Conservation (phyloP, 2,888 invertebrate genomes). For the Athrips mouffetella region DNA sequence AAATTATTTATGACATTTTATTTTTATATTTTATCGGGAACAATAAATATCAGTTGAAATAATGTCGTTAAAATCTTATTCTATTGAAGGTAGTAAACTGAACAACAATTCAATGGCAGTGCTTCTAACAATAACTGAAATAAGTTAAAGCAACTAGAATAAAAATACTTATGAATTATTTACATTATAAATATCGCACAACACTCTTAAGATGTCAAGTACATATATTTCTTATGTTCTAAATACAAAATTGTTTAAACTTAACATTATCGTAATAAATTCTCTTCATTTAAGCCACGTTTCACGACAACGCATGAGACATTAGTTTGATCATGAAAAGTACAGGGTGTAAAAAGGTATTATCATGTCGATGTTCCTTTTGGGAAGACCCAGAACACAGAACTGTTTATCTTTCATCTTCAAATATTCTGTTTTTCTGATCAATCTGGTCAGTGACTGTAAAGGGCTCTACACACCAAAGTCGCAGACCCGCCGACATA, state of each 20-base stretch:
- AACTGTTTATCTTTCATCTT: too few species aligned
- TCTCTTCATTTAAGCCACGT: neutral
- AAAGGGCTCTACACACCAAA: too few species aligned
- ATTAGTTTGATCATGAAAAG: too few species aligned
- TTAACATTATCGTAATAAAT: conserved; percentile 18
- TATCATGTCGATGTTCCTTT: too few species aligned
- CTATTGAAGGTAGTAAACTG: conserved; percentile 23
- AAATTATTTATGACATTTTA: too few species aligned
- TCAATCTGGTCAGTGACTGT: too few species aligned
- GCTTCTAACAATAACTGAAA: conserved; percentile 33
- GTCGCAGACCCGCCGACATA: too few species aligned
- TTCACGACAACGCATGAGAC: too few species aligned
- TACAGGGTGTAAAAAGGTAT: too few species aligned
- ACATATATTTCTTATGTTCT: conserved; percentile 17
- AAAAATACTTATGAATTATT: conserved; percentile 32
- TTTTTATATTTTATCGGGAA: neutral
- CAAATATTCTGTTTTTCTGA: too few species aligned
- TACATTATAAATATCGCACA: conserved; percentile 33
- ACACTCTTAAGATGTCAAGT: conserved; percentile 35
- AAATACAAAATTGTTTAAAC: conserved; percentile 36
- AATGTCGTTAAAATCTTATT: neutral
- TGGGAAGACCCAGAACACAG: too few species aligned
- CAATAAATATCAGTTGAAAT: neutral
- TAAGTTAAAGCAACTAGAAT: conserved; percentile 41
- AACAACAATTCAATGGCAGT: conserved; percentile 29